Evolutionary conservation across 2,113 vertebrate species (phyloP).

Genomic region (Megaptera novaeangliae): DNA sequence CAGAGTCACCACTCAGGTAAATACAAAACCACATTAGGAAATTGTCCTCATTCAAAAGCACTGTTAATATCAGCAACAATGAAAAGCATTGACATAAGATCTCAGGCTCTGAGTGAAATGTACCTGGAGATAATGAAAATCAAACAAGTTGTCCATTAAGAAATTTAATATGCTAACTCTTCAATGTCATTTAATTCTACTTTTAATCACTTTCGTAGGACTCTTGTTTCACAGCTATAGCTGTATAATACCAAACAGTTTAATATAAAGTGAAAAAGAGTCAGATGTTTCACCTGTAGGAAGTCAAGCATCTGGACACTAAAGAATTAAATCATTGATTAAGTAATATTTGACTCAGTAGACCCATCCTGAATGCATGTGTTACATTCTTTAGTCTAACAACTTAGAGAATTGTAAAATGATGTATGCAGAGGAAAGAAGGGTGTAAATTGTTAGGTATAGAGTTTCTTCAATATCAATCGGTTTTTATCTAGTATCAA

Average conservation of each 20-base stretch:
- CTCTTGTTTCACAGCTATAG: not conserved
- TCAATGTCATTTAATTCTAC: not conserved
- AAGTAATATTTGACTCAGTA: not conserved
- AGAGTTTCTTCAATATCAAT: not conserved
- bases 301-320: not conserved
- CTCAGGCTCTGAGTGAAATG: not conserved
- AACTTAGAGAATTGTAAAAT: not conserved
- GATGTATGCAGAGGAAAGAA: not conserved
- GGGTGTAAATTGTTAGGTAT: not conserved
- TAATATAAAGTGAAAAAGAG: not conserved
- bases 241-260: not conserved
- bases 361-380: not conserved
- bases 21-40: constrained; percentile 3
- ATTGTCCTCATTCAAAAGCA: not conserved
- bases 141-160: not conserved
- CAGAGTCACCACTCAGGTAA: not conserved
- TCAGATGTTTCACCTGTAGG: not conserved
- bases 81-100: not conserved
- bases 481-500: not conserved
- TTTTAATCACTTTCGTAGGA: not conserved
- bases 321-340: not conserved
- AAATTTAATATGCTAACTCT: not conserved
- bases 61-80: not conserved
- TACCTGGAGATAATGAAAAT: not conserved
- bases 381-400: not conserved